Evolutionary conservation across 1,140 invertebrate genomes (phyloP), one percentile per base, ranked within the genome.

Genomic region (Brachionus rotundiformis): DNA sequence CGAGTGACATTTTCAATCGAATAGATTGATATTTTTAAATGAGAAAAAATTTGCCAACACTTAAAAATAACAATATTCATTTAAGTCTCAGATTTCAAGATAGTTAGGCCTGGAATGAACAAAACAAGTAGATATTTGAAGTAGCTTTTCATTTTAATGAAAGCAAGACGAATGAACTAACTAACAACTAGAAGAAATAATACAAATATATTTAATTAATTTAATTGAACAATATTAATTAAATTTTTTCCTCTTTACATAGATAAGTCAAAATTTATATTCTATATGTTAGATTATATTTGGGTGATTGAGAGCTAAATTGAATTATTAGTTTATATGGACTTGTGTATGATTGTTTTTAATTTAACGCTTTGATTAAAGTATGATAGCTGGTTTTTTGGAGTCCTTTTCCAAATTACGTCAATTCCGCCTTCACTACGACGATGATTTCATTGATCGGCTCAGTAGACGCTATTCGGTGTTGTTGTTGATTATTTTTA

Each of bases 361-460:
- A 25, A 54, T 54, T 54, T 19, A 54, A 54, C 47, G 47, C 16
- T 73, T 73, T 73, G 4, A 25, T 44, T 77, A 39, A 59, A 77
- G 81, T 71, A 82, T 82, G 81, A 54, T 82, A 33, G 63, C 63
- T 25, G 65, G 81, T 33, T 82, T 82, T 82, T 49, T 82, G 39
- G 81, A 82, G 16, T 59, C 81, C 1, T 61, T 82, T 54, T 13
- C 63, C 11, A 82, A 82, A 73, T n/a, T 82, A 59, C 81, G 81
- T 31, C 81, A 82, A 73, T 73, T 82, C 31, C 61, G 63, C 13
- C 47, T 71, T 27, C 61, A 73, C 27, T 61, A 90, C 59, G 90
- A 90, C 82, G 90, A 91, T 84, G 90, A 91, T 83, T 86, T 90
- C 13, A 86, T 90, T 33, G 90, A 90, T 84, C 84, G 88, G 49